Conservation (phyloP, 2,797 vertebrate species). For the Atherinosoma microstoma region DNA sequence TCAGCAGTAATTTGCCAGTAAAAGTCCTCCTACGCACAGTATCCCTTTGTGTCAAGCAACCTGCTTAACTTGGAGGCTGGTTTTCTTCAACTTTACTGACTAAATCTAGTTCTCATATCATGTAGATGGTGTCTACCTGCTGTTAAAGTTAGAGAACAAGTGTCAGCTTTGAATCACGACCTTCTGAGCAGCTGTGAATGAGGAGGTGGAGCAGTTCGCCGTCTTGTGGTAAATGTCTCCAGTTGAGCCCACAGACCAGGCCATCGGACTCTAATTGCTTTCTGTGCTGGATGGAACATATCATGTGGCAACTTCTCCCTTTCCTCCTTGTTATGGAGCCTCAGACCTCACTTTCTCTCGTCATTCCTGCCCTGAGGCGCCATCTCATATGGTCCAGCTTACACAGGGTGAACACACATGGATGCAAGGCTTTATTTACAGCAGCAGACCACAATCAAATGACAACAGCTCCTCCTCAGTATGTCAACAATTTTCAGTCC, state of each 20-base stretch:
- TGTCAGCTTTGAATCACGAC: conserved; percentile 43
- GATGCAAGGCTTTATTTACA: conserved; percentile 16
- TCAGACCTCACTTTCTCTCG: conserved; percentile 36
- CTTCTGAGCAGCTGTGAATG: conserved; percentile 63
- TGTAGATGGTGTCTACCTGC: conserved; percentile 26
- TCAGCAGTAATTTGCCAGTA: conserved; percentile 30
- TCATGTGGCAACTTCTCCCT: conserved; percentile 66
- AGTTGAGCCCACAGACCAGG: conserved; percentile 39
- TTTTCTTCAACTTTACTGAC: conserved; percentile 20
- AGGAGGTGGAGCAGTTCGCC: conserved; percentile 66
- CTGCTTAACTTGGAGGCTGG: neutral
- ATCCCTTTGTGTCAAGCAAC: conserved; percentile 3
- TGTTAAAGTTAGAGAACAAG: conserved; percentile 39
- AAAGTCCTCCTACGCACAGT: conserved; percentile 9
- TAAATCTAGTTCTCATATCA: conserved; percentile 3
- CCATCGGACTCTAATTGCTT: conserved; percentile 76
- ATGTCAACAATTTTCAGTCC: conserved; percentile 7
- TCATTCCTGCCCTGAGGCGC: conserved; percentile 46
- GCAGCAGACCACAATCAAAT: conserved; percentile 42
- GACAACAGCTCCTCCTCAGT: conserved; percentile 19
- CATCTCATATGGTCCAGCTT: conserved; percentile 73
- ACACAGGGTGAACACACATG: conserved; percentile 35
- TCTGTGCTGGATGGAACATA: conserved; percentile 40
- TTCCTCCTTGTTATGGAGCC: conserved; percentile 17
- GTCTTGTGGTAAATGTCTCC: conserved; percentile 76